phyloP scores from a whole-genome alignment of 2,797 vertebrate species.

The Dendrocincla fuliginosa region DNA sequence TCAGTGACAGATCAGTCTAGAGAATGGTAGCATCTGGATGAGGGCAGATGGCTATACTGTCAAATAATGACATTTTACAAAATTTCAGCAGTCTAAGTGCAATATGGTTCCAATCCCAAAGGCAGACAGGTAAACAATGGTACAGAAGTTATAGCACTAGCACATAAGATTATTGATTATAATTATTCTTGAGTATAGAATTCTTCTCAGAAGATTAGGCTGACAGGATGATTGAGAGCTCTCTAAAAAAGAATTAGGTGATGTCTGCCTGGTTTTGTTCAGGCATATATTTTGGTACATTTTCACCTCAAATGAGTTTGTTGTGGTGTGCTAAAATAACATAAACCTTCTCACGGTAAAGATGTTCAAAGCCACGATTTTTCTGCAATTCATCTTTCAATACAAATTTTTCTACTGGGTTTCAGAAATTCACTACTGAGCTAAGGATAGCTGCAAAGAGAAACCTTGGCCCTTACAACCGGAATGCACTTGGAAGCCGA shows the following conservation, averaged over 20 bases:
- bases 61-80: conserved; percentile 72
- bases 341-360: background rate
- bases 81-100: conserved; percentile 58
- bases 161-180: conserved; percentile 66
- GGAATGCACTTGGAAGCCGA: background rate
- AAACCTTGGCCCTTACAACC: background rate
- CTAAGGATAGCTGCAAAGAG: background rate
- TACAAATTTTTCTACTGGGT: background rate
- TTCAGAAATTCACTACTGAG: background rate
- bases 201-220: conserved; percentile 48
- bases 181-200: conserved; percentile 61
- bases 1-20: conserved; percentile 40
- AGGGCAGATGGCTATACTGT: conserved; percentile 74
- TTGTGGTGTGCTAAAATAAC: background rate
- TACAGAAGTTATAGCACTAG: conserved; percentile 32
- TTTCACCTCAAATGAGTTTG: background rate
- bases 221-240: conserved; percentile 59
- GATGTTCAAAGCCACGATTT: background rate
- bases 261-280: background rate
- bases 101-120: conserved; percentile 68
- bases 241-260: conserved; percentile 21
- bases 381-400: background rate
- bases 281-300: background rate
- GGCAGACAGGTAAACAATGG: conserved; percentile 65
- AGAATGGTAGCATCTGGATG: conserved; percentile 69